Evolutionary conservation across 2,888 invertebrate genomes (phyloP).

Genomic region (Ornithoptera priamus): DNA sequence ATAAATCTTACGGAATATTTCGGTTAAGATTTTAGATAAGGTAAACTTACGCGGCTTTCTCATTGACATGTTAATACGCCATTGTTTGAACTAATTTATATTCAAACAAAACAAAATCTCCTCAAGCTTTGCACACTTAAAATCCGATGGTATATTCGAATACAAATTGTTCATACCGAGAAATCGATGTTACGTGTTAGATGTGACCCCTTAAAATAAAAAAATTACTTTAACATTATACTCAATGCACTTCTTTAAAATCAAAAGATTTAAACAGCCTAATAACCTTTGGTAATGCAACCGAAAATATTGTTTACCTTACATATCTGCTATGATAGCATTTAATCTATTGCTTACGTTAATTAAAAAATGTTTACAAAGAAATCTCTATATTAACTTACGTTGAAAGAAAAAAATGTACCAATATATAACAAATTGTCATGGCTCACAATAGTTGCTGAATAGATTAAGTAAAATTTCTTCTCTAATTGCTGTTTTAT

Average conservation of each 20-base stretch:
- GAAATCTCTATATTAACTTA: not conserved
- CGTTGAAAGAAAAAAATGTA: not conserved
- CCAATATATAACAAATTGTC: not conserved
- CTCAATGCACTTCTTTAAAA: not conserved
- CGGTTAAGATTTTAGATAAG: conserved; percentile 22
- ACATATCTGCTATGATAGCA: not conserved
- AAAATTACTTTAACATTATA: not conserved
- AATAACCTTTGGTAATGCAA: not conserved
- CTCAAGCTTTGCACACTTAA: conserved; percentile 38
- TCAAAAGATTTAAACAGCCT: not conserved
- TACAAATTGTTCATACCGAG: conserved; percentile 53
- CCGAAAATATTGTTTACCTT: not conserved
- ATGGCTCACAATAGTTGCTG: no score
- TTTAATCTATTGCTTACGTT: no score
- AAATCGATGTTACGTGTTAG: conserved; percentile 23
- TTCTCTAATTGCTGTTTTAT: no score
- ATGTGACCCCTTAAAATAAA: not conserved
- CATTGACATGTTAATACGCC: conserved; percentile 49
- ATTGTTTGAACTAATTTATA: conserved; percentile 48
- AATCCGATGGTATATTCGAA: conserved; percentile 45
- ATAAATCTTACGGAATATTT: conserved; percentile 7
- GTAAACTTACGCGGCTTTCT: conserved; percentile 25
- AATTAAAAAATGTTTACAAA: no score
- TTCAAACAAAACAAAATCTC: conserved; percentile 48
- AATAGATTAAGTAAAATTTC: no score